Evolutionary conservation across 2,113 vertebrate genomes (phyloP), one percentile per base, ranked within the genome.

Genomic region (Tamias sibiricus): DNA sequence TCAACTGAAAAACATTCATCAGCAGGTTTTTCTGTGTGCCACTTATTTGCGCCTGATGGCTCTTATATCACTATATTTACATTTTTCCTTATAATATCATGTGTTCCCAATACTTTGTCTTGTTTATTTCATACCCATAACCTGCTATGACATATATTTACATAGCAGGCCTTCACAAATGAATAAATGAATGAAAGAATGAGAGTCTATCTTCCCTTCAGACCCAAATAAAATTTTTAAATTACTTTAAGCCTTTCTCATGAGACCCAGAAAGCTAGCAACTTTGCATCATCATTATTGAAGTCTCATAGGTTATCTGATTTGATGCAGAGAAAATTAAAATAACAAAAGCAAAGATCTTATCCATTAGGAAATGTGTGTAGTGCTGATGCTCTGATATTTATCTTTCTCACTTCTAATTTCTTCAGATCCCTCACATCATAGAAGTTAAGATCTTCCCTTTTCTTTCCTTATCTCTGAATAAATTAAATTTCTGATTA

Each of bases 271-370:
- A 95, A 93, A 64, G 37, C 10, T 71, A 82, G 62, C 54, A 92
- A 80, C 14, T 87, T 95, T 75, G 54, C 72, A 66, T 96, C 72
- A 90, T 97, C 82, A 94, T 96, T 97, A 98, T 94, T 95, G 79
- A 94, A 97, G 69, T 79, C 94, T 97, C 20, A 13, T 91, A 96
- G 84, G 68, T 94, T 97, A 95, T 97, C 95, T 96, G 96, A 92
- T 84, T 96, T 59, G 94, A 95, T 91, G 92, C 87, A 95, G 85
- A 96, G 96, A 97, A 97, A 97, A 97, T 97, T 97, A 96, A 97
- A 98, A 97, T 97, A 97, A 97, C 97, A 97, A 97, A 97, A 97
- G 87, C 97, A 95, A 96, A 98, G 97, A 97, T 96, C 83, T 92
- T 95, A 97, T 97, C 97, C 92, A 94, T 94, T 96, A 96, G 96